phyloP scores from a whole-genome alignment of 1,140 invertebrate genomes.

The Chelonus insularis region DNA sequence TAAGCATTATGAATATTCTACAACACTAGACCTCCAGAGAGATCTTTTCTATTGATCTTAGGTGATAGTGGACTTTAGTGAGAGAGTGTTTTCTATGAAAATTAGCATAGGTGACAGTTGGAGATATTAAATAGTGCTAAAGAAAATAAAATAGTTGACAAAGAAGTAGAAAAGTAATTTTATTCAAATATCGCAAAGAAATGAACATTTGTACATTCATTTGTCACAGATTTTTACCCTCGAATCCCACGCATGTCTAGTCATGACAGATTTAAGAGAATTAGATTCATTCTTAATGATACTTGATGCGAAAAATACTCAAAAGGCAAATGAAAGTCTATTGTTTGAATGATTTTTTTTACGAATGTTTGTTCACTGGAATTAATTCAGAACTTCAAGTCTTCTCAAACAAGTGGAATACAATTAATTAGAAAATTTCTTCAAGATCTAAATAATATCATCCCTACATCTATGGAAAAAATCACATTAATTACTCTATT shows the following conservation, averaged over 20 bases:
- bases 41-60: no score
- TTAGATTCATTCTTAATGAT: slow-evolving; percentile 1
- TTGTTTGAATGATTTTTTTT: slow-evolving; percentile 5
- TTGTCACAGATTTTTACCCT: slow-evolving; percentile 38
- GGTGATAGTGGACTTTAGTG: no score
- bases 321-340: slow-evolving; percentile 14
- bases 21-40: neutral
- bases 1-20: slow-evolving; percentile 2
- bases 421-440: no score
- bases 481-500: no score
- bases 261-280: slow-evolving; percentile 15
- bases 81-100: no score
- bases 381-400: no score
- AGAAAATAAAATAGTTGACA: neutral
- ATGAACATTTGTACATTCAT: slow-evolving; percentile 26
- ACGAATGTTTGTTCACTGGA: neutral
- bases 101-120: no score
- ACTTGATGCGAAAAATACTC: slow-evolving; percentile 1
- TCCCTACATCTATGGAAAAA: no score
- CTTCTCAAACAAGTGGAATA: no score
- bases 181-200: neutral
- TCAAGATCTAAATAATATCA: no score
- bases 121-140: neutral
- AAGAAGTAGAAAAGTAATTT: neutral
- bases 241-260: slow-evolving; percentile 34